These are phyloP conservation scores for Augiades crinisus DNA, from an alignment of 2,888 invertebrate genomes.

Conservation along the genomic window DNA sequence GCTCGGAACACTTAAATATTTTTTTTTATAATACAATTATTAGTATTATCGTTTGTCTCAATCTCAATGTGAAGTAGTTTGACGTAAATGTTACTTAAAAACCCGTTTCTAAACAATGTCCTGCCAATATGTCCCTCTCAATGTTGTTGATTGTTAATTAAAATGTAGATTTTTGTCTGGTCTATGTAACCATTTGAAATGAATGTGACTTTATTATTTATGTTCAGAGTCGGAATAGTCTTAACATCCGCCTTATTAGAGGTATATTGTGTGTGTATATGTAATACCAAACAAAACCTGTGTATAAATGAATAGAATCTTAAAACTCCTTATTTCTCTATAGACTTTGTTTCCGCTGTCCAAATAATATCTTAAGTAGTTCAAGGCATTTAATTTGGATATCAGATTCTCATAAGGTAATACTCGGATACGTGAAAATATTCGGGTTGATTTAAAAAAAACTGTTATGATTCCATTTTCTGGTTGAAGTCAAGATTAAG, in stretches of 20 bases:
- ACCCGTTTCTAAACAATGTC: conserved; percentile 17
- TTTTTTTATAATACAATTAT: conserved; percentile 12
- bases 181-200: neutral
- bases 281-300: conserved; percentile 14
- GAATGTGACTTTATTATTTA: conserved; percentile 7
- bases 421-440: conserved; percentile 10
- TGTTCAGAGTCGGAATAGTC: conserved; percentile 17
- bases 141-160: conserved; percentile 1
- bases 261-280: conserved; percentile 18
- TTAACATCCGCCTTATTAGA: conserved; percentile 26
- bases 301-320: conserved; percentile 6
- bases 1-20: conserved; percentile 22
- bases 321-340: conserved; percentile 10
- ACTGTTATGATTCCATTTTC: conserved; percentile 15
- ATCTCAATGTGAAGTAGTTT: conserved; percentile 23
- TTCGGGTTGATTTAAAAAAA: neutral
- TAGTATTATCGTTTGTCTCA: conserved; percentile 24
- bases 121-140: conserved; percentile 1
- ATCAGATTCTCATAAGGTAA: conserved; percentile 16
- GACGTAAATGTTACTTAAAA: conserved; percentile 20
- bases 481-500: no score
- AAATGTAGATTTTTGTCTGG: conserved; percentile 1
- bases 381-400: conserved; percentile 28
- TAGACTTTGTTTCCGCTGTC: conserved; percentile 9
- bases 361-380: conserved; percentile 15